Base-by-base conservation (phyloP, 2,888 invertebrate genomes). In the Choreutis nemorana region DNA sequence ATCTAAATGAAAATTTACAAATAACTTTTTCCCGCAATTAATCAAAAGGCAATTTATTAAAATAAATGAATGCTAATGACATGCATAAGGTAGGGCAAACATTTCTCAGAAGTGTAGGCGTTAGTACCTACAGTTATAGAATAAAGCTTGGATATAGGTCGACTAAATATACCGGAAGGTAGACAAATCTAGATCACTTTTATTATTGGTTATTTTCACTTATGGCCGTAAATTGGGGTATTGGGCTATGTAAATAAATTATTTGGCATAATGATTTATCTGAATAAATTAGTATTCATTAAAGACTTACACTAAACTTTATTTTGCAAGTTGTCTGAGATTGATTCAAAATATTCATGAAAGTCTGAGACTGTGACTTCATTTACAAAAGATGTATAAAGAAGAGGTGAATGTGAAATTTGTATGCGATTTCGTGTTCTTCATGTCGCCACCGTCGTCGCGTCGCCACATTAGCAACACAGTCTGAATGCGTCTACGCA, bases 91-190 rank as follows among this genome's bases (percentile, higher is more conserved):
- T n/a, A n/a, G n/a, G n/a, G n/a, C 51, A 51, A 55, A 55, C 45
- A 41, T 46, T 72, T 71, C 70, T 47, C 55, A 65, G 70, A 67
- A 70, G 56, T 62, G 66, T 67, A 60, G 63, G 64, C 51, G 50
- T 47, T 33, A 40, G 36, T 34, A 38, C 42, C 45, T 45, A 47
- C n/a, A n/a, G n/a, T n/a, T n/a, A n/a, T n/a, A n/a, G n/a, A n/a
- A n/a, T 41, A 42, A 36, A 40, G 34, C 37, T 31, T 29, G 39
- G 40, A 71, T 54, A 50, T 70, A 55, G 68, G 71, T 58, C 71
- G 52, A 35, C 47, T 33, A 31, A 30, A 29, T 48, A 53, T 52
- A 35, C 46, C 47, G 51, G 45, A 59, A 57, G 46, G 52, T n/a
- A n/a, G 38, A 33, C 40, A 44, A 42, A 44, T 39, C 40, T 33